Percentiles rank a stretch among this genome's conserved stretches.
phyloP scores from a whole-genome alignment of 2,888 invertebrate species.

The Platynereis dumerilii region DNA sequence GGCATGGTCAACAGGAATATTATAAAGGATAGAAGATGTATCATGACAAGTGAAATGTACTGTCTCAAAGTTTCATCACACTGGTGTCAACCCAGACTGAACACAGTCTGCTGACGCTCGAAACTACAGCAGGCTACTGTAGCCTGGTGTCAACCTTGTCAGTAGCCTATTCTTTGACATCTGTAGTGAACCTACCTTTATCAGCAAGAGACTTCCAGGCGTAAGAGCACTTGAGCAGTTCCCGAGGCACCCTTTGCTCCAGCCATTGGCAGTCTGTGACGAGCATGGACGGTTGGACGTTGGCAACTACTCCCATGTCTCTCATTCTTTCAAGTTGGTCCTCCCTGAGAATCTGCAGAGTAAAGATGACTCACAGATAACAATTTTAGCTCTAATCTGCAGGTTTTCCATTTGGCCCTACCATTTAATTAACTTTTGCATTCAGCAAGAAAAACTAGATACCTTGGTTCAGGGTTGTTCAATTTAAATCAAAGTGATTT shows the following conservation, averaged over 20 bases:
- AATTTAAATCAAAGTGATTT: too few relatives aligned
- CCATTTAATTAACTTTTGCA: too few relatives aligned
- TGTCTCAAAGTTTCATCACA: too few relatives aligned
- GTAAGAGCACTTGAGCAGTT: conserved; percentile 28
- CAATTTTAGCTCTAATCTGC: not conserved
- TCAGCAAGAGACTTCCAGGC: conserved; percentile 37
- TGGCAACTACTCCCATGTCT: conserved; percentile 32
- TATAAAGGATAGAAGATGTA: not conserved
- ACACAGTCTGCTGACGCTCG: too few relatives aligned
- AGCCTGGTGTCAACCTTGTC: too few relatives aligned
- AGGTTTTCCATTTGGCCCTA: not conserved
- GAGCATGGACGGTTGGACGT: conserved; percentile 40
- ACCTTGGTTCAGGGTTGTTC: too few relatives aligned
- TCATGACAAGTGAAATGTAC: too few relatives aligned
- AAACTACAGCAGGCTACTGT: too few relatives aligned
- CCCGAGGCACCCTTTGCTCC: conserved; percentile 25
- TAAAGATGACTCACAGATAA: not conserved
- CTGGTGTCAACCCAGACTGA: too few relatives aligned
- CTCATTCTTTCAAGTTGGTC: conserved; percentile 35
- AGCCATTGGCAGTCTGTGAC: conserved; percentile 33
- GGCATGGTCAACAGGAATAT: not conserved
- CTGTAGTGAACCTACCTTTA: conserved; percentile 29
- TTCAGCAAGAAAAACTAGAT: too few relatives aligned
- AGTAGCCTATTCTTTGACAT: too few relatives aligned
- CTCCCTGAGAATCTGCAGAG: conserved; percentile 30